phyloP scores from a whole-genome alignment of 2,797 vertebrate genomes.

The Macropus fuliginosus region DNA sequence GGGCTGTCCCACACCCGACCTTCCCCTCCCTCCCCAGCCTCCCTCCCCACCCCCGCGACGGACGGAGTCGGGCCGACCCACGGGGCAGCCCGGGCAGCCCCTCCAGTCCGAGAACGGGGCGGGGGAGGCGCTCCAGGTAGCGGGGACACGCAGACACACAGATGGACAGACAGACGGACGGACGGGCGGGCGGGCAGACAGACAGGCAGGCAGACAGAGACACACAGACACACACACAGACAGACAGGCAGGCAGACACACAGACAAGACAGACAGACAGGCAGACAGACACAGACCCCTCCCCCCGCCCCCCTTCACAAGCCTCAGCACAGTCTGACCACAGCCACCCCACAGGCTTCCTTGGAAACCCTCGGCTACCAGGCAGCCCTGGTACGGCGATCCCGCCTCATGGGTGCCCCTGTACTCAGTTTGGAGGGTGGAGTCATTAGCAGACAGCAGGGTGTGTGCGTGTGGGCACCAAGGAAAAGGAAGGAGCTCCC shows the following conservation, averaged over 20 bases:
- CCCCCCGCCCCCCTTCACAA: too few species aligned
- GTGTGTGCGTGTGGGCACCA: background rate
- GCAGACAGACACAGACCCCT: background rate
- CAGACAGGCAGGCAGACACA: too few species aligned
- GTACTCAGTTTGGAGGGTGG: background rate
- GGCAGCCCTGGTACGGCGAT: background rate
- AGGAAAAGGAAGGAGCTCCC: background rate
- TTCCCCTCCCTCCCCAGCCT: background rate
- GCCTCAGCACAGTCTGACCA: too few species aligned
- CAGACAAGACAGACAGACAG: too few species aligned
- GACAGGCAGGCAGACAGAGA: too few species aligned
- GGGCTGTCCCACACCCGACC: background rate
- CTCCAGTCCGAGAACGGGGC: too few species aligned
- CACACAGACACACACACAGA: too few species aligned
- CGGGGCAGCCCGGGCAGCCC: too few species aligned
- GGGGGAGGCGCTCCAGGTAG: too few species aligned
- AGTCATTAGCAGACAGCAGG: background rate
- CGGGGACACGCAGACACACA: too few species aligned
- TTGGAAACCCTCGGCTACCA: background rate
- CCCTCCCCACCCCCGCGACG: background rate
- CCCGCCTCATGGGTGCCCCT: background rate
- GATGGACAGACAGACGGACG: too few species aligned
- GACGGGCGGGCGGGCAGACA: too few species aligned
- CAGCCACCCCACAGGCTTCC: background rate
- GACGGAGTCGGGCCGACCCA: background rate